Evolutionary conservation across 2,888 invertebrate genomes (phyloP), one percentile per base, ranked within the genome.

Genomic region (Salticus scenicus): DNA sequence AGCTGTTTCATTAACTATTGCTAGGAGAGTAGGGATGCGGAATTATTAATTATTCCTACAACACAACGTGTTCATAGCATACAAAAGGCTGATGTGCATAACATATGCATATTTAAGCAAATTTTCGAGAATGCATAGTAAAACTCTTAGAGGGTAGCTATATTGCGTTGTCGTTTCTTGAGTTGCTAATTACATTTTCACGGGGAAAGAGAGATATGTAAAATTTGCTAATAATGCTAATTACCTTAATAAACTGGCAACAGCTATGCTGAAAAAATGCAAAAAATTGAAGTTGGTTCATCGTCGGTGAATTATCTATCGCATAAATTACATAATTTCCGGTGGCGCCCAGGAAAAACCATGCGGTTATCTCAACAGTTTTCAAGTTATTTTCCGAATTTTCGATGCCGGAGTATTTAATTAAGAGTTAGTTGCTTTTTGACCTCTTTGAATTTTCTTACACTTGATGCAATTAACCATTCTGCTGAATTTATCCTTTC

Each of bases 111-210:
- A 85, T 85, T 85, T 85, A 85, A 85, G 78, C 84, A 85, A 79
- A 78, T 85, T 77, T 73, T 41, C 66, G 37, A n/a, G 83, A 77
- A 77, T 73, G 83, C 77, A 77, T 72, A 67, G 66, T 83, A 33
- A 69, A 64, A 66, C 71, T 84, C 71, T 66, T 77, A 69, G 73
- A 64, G 73, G 67, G 77, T 71, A 82, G 78, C 73, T 74, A 77
- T 85, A 75, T 74, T 73, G 69, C 74, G 64, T 72, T 74, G 78
- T 77, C 84, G 73, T 84, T 84, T 84, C 84, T 85, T 85, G 74
- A 74, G 84, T 79, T 85, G 75, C 84, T 85, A 85, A 85, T 85
- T 85, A 71, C 84, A 85, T 85, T 85, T 85, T 79, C 79, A 85
- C 84, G 69, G 79, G 72, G 74, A 57, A 75, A 73, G 72, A 77